These are phyloP conservation scores for Gastracanthus pulcherrimus DNA, from an alignment of 2,888 invertebrate genomes.

Conservation along the genomic window DNA sequence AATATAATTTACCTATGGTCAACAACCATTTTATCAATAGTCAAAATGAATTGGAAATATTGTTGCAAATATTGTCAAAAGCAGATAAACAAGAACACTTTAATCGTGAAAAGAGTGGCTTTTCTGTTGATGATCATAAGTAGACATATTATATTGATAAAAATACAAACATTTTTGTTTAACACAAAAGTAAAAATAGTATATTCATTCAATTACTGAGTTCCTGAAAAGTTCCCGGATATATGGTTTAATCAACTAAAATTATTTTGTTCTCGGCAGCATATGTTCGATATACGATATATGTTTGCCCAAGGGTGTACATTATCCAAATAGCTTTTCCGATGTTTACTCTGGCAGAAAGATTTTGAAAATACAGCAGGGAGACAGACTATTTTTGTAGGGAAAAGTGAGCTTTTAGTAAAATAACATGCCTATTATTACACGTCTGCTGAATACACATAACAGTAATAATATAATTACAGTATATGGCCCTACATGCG, in stretches of 20 bases:
- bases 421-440: constrained; percentile 10
- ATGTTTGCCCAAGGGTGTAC: not conserved
- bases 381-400: not conserved
- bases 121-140: not conserved
- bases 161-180: not conserved
- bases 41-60: not conserved
- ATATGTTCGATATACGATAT: constrained; percentile 2
- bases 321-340: constrained; percentile 43
- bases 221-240: not conserved
- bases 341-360: constrained; percentile 14
- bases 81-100: not conserved
- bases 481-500: too few species aligned
- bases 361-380: constrained; percentile 32
- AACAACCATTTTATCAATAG: not conserved
- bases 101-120: too few species aligned
- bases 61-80: not conserved
- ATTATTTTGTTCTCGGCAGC: constrained; percentile 18
- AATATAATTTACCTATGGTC: not conserved
- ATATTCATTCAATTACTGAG: not conserved
- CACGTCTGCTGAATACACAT: not conserved
- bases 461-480: constrained; percentile 16
- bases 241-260: constrained; percentile 24
- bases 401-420: constrained; percentile 8
- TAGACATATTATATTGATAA: too few species aligned
- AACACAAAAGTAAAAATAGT: not conserved